These are phyloP conservation scores for Gadus chalcogrammus DNA, from an alignment of 2,113 vertebrate species.

Conservation along the genomic window DNA sequence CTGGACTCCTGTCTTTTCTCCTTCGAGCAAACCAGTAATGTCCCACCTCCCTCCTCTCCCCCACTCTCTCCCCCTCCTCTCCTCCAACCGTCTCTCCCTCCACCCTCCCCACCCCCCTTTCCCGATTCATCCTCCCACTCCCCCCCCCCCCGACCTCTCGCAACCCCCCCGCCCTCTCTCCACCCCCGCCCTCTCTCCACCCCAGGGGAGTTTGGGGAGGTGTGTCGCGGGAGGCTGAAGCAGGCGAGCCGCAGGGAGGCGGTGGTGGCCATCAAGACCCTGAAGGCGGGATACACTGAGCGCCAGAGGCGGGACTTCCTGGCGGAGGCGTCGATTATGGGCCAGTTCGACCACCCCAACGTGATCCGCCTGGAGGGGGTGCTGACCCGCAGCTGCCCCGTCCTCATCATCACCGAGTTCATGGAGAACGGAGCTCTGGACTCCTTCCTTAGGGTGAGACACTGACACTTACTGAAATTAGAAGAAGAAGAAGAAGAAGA, in stretches of 20 bases:
- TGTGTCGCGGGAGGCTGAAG: conserved; percentile 93
- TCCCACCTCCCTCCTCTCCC: conserved; percentile 45
- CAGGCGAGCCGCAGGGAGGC: conserved; percentile 87
- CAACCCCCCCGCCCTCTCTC: conserved; percentile 40
- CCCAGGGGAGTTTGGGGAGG: conserved; percentile 95
- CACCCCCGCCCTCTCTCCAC: conserved; percentile 40
- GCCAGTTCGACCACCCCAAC: conserved; percentile 98
- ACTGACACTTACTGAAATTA: not conserved
- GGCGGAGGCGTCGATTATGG: conserved; percentile 97
- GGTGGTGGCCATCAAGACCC: conserved; percentile 95
- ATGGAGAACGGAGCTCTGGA: conserved; percentile 98
- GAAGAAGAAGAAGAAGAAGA: too few relatives aligned
- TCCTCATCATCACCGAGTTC: conserved; percentile 98
- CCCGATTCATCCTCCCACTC: not conserved
- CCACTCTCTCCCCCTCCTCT: not conserved
- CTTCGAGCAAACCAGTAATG: conserved; percentile 54
- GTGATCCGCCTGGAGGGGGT: conserved; percentile 97
- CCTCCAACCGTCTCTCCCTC: not conserved
- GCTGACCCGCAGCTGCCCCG: conserved; percentile 94
- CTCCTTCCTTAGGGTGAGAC: conserved; percentile 93
- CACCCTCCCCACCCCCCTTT: not conserved
- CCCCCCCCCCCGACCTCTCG: not conserved
- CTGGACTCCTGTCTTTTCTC: conserved; percentile 37
- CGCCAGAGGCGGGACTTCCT: conserved; percentile 94
- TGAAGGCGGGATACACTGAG: conserved; percentile 97